A percentile compares a stretch with the other conserved stretches of the same genome.
These are phyloP conservation scores for Stenotaenia linearis DNA, from an alignment of 2,888 invertebrate genomes.

Conservation along the genomic window DNA sequence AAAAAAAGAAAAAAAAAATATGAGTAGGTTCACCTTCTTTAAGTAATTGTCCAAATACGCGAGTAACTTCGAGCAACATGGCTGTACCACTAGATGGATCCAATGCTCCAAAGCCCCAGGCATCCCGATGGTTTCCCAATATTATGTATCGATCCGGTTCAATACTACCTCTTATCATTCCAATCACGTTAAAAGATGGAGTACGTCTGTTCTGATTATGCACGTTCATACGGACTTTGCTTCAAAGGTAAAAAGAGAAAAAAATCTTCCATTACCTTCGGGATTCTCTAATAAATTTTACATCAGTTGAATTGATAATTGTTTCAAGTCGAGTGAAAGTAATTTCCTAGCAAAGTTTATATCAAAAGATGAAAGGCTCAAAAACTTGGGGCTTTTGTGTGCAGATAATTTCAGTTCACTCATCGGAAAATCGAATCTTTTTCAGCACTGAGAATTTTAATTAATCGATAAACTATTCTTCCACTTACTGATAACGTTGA, in stretches of 20 bases:
- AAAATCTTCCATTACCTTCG: background rate
- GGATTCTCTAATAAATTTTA: background rate
- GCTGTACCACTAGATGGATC: conserved; percentile 54
- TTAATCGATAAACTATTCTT: background rate
- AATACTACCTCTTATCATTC: conserved; percentile 43
- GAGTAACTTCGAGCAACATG: conserved; percentile 50
- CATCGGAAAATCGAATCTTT: conserved; percentile 2
- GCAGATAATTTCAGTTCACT: background rate
- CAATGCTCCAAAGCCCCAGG: conserved; percentile 52
- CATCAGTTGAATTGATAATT: background rate
- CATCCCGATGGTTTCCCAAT: conserved; percentile 53
- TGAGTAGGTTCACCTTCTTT: conserved; percentile 37
- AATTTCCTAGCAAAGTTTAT: background rate
- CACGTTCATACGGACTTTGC: conserved; percentile 39
- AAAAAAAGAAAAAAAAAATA: too few relatives aligned
- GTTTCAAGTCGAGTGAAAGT: background rate
- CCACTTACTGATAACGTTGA: conserved; percentile 31
- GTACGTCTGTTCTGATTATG: conserved; percentile 38
- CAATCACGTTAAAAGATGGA: conserved; percentile 44
- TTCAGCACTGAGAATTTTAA: background rate
- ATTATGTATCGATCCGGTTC: conserved; percentile 52
- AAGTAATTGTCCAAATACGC: conserved; percentile 45
- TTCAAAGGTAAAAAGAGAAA: background rate
- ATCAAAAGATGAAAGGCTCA: background rate
- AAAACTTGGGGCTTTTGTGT: background rate